These are phyloP conservation scores for Mohoua ochrocephala DNA, from an alignment of 2,113 vertebrate genomes.

Conservation along the genomic window DNA sequence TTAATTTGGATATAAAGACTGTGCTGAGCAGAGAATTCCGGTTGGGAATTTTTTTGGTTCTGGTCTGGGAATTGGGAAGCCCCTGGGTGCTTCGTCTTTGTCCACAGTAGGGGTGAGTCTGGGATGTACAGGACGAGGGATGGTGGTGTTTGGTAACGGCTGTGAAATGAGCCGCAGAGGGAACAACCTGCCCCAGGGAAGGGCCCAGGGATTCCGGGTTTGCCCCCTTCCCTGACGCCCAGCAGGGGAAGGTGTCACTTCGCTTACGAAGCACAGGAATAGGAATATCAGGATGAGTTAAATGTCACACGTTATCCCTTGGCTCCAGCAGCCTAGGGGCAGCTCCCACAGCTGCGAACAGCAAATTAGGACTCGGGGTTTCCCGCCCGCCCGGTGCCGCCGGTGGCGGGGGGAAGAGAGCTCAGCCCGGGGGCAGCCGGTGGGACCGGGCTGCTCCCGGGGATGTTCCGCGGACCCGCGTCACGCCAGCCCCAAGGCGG, in stretches of 20 bases:
- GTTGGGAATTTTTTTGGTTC: not conserved
- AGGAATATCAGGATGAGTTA: not conserved
- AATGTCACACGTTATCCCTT: not conserved
- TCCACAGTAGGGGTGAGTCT: not conserved
- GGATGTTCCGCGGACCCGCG: not conserved
- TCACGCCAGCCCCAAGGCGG: not conserved
- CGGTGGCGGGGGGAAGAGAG: not conserved
- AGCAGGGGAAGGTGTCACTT: not conserved
- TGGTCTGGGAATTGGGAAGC: not conserved
- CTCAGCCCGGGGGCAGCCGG: not conserved
- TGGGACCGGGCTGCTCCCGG: not conserved
- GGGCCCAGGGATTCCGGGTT: not conserved
- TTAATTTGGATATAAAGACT: not conserved
- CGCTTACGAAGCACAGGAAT: fast-evolving
- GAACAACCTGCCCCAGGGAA: not conserved
- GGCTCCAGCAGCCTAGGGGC: not conserved
- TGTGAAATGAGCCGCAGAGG: not conserved
- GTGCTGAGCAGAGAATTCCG: not conserved
- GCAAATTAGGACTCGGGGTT: not conserved
- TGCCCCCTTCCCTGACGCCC: not conserved
- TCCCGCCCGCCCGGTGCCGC: not conserved
- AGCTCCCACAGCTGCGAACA: not conserved
- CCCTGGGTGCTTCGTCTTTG: not conserved
- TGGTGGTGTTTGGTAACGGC: fast-evolving
- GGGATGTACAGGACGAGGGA: not conserved